Base-by-base conservation (phyloP, 2,113 vertebrate species). In the Lampris megalopsis region DNA sequence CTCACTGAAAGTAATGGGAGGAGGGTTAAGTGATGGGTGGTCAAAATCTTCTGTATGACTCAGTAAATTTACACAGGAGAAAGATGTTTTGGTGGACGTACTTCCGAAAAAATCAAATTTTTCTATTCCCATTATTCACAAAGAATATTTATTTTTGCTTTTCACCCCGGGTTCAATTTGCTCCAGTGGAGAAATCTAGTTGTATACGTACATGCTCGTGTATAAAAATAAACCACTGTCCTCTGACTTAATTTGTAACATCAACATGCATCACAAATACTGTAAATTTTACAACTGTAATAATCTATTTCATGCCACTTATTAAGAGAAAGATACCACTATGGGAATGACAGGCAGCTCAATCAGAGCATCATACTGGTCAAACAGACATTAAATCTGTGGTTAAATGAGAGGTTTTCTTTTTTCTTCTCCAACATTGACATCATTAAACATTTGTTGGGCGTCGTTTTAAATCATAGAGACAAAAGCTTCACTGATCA, bases 21-120 rank as follows among this genome's bases (percentile, higher is more conserved):
- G 45, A 5, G 41, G 68, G 60, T 35, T 53, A 4, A 58, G 54
- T 83, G 69, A 79, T 79, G 36, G 56, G 81, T 54, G n/a, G 57
- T 73, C 45, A 43, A 3, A 58, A 78, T 41, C 3, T n/a, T 83
- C 75, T 81, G 65, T 65, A 24, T 79, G 71, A 86, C 56, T 77
- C 71, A 77, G 73, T 48, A 77, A 71, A 63, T 66, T 47, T 41
- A 63, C 48, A 63, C 61, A 8, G 47, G 63, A 70, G 52, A 38
- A 60, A 73, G 24, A 45, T 13, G 6, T 65, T 61, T 73, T 50
- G 63, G 49, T 68, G 70, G 80, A 81, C 43, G 77, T 67, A 57
- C 70, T 56, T 81, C 54, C 4, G 50, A 2, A 10, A 1, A 4
- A 13, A 43, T 63, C 10, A 63, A 37, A 7, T n/a, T 24, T 24